Evolutionary conservation across 2,113 vertebrate genomes (phyloP), one percentile per base, ranked within the genome.

Genomic region (Ellobius talpinus): DNA sequence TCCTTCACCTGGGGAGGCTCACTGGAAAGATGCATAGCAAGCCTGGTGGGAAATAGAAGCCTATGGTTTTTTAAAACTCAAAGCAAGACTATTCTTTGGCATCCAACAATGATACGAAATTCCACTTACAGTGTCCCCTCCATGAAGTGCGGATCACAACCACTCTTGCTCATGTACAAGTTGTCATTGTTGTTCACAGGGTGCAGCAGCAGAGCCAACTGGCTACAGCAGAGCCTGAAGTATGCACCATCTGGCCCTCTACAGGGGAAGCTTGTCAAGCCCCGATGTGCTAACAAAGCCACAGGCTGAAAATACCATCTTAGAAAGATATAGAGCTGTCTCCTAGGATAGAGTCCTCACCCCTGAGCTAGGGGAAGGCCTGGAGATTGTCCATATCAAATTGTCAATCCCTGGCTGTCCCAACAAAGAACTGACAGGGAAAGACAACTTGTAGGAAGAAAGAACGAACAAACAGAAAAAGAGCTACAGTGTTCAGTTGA

Each of bases 91-190:
- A 63, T 79, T 95, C 61, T 50, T 29, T 88, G 58, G 26, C 21
- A 58, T 61, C 58, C 90, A 50, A 87, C 92, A 92, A 86, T 90
- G 77, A 90, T 31, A 42, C 14, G 19, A 86, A 94, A 89, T 72
- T 82, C 10, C 7, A 7, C 55, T 90, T 84, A 74, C 79, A 24
- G 8, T 91, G 79, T 93, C 26, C 58, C 58, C 26, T 70, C 31
- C 68, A 50, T 78, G n/a, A 77, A 29, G 55, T 76, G 90, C 84
- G 65, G 26, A 47, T 89, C 45, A 58, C 13, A 91, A 10, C 58
- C n/a, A 11, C 17, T 7, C 81, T 78, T 19, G 16, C 89, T 89
- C 45, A 2, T 86, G 65, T 50, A 63, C 2, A 2, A 16, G 31
- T 70, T 73, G 17, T 72, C 31, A 3, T 12, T 39, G 78, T 70